Conservation (phyloP, 2,113 vertebrate genomes). For the Pseudorectes ferrugineus region DNA sequence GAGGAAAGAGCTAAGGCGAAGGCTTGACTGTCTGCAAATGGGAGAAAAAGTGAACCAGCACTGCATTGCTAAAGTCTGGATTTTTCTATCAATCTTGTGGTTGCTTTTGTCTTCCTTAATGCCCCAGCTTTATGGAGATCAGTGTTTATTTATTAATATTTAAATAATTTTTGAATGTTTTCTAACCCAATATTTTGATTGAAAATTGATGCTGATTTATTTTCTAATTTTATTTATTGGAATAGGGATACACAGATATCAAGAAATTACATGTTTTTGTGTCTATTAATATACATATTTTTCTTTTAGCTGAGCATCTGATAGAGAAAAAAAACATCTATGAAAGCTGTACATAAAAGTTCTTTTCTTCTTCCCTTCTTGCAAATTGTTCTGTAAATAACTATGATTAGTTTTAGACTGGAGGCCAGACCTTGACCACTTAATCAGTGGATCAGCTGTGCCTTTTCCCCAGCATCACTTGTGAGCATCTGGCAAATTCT, state of each 20-base stretch:
- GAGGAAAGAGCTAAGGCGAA: not conserved
- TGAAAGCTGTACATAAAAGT: not conserved
- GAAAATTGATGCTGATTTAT: not conserved
- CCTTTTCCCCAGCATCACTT: slow-evolving; percentile 18
- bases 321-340: not conserved
- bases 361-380: not conserved
- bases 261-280: not conserved
- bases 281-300: not conserved
- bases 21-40: not conserved
- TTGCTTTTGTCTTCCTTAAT: not conserved
- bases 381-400: not conserved
- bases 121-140: not conserved
- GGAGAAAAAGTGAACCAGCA: not conserved
- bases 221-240: not conserved
- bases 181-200: not conserved
- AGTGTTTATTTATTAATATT: not conserved
- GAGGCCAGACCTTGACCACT: slow-evolving; percentile 6
- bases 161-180: not conserved
- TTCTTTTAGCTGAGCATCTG: not conserved
- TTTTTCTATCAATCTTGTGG: not conserved
- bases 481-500: not conserved
- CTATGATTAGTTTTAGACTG: not conserved
- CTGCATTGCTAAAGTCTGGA: not conserved
- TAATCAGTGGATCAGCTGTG: slow-evolving; percentile 52
- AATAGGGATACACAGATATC: not conserved